These are phyloP conservation scores for Plestiodon gilberti DNA, from an alignment of 2,113 vertebrate genomes.

Conservation along the genomic window DNA sequence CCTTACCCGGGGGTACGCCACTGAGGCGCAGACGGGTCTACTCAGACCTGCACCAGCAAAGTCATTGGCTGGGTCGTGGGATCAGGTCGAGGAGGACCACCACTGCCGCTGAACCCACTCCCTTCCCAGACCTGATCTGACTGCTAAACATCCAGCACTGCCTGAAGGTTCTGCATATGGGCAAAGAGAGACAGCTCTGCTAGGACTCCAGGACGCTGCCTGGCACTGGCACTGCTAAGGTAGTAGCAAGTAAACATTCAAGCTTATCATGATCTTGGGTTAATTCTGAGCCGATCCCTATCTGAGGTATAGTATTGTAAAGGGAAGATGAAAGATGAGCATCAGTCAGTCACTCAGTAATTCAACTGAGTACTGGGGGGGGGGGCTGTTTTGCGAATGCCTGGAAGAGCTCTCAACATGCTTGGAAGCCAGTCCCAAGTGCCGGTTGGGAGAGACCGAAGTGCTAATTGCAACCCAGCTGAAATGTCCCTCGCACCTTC, in stretches of 20 bases:
- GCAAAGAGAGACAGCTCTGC: neutral
- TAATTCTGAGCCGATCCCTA: neutral
- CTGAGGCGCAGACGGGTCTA: too few species aligned
- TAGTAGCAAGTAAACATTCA: neutral
- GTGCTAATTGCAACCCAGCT: neutral
- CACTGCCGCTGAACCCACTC: too few species aligned
- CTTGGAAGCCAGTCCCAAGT: neutral
- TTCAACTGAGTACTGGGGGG: neutral
- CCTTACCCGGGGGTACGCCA: too few species aligned
- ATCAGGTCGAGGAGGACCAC: too few species aligned
- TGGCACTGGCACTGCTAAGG: neutral
- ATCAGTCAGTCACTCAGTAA: neutral
- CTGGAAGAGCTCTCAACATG: neutral
- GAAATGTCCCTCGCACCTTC: rapidly evolving
- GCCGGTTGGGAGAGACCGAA: neutral
- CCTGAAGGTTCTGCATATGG: neutral
- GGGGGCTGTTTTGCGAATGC: neutral
- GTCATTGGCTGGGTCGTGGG: too few species aligned
- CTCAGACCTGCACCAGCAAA: too few species aligned
- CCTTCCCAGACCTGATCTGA: too few species aligned
- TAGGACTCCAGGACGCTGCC: neutral
- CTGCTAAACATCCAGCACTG: neutral
- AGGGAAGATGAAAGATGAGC: neutral
- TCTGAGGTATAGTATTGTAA: neutral
- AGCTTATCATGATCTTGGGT: neutral